These are phyloP conservation scores for Spodoptera littoralis DNA, from an alignment of 2,888 invertebrate species.

Conservation along the genomic window DNA sequence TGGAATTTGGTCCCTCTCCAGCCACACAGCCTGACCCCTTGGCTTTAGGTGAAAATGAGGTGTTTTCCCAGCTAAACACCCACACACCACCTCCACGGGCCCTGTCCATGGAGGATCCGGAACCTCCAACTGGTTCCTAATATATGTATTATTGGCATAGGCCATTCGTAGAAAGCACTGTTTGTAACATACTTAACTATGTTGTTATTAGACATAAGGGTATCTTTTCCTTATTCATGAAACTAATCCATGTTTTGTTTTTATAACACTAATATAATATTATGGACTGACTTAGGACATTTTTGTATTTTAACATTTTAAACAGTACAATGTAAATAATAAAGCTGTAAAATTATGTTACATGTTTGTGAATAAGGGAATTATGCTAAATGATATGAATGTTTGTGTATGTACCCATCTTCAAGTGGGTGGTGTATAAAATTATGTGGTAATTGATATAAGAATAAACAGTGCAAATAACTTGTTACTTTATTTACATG, in stretches of 20 bases:
- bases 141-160: conserved; percentile 71
- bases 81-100: conserved; percentile 78
- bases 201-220: conserved; percentile 49
- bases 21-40: conserved; percentile 83
- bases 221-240: conserved; percentile 71
- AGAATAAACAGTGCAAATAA: conserved; percentile 80
- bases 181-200: conserved; percentile 64
- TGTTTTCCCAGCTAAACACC: conserved; percentile 83
- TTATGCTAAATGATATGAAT: conserved; percentile 51
- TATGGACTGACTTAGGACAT: conserved; percentile 60
- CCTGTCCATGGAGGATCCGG: conserved; percentile 81
- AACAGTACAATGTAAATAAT: conserved; percentile 83
- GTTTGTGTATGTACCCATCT: conserved; percentile 54
- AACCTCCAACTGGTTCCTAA: conserved; percentile 83
- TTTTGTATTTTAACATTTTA: conserved; percentile 62
- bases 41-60: conserved; percentile 85
- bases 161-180: conserved; percentile 75
- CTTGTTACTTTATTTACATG: conserved; percentile 35
- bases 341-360: conserved; percentile 64
- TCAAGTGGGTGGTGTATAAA: conserved; percentile 62
- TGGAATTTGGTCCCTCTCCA: conserved; percentile 81
- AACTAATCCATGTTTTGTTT: conserved; percentile 50
- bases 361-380: conserved; percentile 74
- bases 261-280: conserved; percentile 58
- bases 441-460: conserved; percentile 64